These are phyloP conservation scores for Falco concolor DNA, from an alignment of 2,797 vertebrate genomes.

Conservation along the genomic window DNA sequence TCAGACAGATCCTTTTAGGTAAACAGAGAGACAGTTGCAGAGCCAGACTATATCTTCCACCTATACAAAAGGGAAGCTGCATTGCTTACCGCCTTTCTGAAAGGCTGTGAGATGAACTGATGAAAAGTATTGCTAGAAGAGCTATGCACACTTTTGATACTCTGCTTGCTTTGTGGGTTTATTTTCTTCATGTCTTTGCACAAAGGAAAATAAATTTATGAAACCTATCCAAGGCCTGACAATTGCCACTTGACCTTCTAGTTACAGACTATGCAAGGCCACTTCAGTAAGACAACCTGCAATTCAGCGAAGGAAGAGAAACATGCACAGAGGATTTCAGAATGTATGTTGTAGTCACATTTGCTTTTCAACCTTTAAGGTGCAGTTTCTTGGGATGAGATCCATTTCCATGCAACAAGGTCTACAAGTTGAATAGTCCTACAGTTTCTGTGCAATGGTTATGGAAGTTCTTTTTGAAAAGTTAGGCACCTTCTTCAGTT, in stretches of 20 bases:
- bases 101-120: neutral
- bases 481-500: neutral
- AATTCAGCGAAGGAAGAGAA: neutral
- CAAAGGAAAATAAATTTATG: neutral
- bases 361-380: neutral
- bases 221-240: neutral
- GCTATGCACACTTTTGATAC: neutral
- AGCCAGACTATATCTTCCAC: neutral
- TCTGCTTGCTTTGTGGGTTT: neutral
- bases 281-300: neutral
- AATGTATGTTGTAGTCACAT: neutral
- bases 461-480: neutral
- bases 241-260: neutral
- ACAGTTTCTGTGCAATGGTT: neutral
- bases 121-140: neutral
- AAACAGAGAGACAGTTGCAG: neutral
- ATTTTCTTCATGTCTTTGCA: neutral
- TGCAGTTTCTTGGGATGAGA: neutral
- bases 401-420: neutral
- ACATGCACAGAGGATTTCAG: neutral
- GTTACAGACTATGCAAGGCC: neutral
- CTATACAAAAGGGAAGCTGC: neutral
- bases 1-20: neutral
- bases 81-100: neutral
- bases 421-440: neutral